Percentiles rank a stretch among this genome's conserved stretches.
These are phyloP conservation scores for Scotopteryx bipunctaria DNA, from an alignment of 2,888 invertebrate genomes.

Conservation along the genomic window DNA sequence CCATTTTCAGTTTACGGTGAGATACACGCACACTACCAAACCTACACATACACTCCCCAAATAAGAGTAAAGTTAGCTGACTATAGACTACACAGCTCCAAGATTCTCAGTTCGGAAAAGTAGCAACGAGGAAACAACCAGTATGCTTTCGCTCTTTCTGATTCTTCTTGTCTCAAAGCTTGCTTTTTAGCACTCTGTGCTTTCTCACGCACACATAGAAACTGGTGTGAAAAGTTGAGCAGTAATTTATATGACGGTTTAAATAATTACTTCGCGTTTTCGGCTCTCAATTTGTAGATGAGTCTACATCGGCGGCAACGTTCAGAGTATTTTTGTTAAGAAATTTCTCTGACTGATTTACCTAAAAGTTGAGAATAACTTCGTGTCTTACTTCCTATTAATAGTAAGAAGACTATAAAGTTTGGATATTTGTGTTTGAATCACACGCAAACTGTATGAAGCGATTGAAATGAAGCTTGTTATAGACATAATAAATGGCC, in stretches of 20 bases:
- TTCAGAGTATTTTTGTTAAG: conserved; percentile 50
- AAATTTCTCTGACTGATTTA: background rate
- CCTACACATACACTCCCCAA: conserved; percentile 40
- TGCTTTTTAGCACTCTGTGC: conserved; percentile 4
- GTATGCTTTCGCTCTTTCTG: too few relatives aligned
- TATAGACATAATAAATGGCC: too few relatives aligned
- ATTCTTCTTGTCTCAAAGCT: conserved; percentile 4
- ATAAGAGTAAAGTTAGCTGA: conserved; percentile 8
- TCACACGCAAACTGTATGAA: too few relatives aligned
- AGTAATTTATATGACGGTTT: conserved; percentile 83
- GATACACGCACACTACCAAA: conserved; percentile 55
- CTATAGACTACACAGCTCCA: conserved; percentile 3
- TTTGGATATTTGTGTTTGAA: too few relatives aligned
- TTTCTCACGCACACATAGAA: conserved; percentile 53
- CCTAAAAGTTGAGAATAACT: too few relatives aligned
- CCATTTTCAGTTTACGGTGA: conserved; percentile 76
- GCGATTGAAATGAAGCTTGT: too few relatives aligned
- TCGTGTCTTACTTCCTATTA: too few relatives aligned
- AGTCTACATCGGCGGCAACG: conserved; percentile 67
- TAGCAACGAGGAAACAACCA: background rate
- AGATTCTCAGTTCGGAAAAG: background rate
- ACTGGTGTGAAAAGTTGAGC: conserved; percentile 78
- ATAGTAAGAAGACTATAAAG: too few relatives aligned
- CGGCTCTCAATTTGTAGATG: conserved; percentile 83
- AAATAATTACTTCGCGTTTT: conserved; percentile 83